These are phyloP conservation scores for Neoaliturus tenellus DNA, from an alignment of 2,888 invertebrate genomes.

Conservation along the genomic window DNA sequence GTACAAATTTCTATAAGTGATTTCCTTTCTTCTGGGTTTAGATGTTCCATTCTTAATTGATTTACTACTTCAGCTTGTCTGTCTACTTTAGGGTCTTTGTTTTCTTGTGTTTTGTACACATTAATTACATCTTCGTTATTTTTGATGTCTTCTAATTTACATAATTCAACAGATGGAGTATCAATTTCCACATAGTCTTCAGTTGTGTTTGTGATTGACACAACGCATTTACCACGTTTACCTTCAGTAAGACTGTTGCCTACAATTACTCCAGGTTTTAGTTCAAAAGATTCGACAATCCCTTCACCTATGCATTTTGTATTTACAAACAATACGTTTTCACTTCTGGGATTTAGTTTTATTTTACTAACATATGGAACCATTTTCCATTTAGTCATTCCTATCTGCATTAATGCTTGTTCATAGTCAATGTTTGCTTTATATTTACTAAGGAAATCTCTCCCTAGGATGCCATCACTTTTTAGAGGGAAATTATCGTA, in stretches of 20 bases:
- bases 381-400: background rate
- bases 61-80: background rate
- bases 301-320: constrained; percentile 8
- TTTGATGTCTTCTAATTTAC: too few relatives aligned
- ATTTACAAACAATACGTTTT: background rate
- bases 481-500: background rate
- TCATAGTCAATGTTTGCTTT: constrained; percentile 1
- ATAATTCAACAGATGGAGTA: too few relatives aligned
- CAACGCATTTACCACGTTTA: background rate
- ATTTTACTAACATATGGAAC: too few relatives aligned
- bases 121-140: too few relatives aligned
- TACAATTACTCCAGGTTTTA: constrained; percentile 17
- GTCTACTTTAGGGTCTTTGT: too few relatives aligned
- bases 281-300: background rate
- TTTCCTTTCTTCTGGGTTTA: background rate
- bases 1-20: background rate
- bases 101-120: too few relatives aligned
- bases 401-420: background rate
- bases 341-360: too few relatives aligned
- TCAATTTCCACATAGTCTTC: background rate
- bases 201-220: background rate
- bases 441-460: background rate
- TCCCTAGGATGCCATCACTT: background rate
- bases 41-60: background rate
- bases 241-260: background rate